phyloP scores from a whole-genome alignment of 2,797 vertebrate genomes.

The Epinephelus malabaricus region DNA sequence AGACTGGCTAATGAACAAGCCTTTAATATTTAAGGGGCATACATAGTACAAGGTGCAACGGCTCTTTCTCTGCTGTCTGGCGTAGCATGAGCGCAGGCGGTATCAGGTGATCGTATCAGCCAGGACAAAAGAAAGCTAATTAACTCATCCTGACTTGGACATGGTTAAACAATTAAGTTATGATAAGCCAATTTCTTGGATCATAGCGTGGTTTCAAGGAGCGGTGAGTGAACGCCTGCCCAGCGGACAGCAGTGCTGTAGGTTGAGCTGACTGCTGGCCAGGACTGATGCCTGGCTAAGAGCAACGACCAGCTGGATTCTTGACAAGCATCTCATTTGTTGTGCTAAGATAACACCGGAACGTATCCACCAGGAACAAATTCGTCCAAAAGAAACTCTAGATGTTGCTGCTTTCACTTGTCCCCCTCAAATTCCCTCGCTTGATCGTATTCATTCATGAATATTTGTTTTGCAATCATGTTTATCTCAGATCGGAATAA shows the following conservation, averaged over 20 bases:
- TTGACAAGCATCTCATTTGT: slow-evolving; percentile 54
- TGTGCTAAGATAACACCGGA: slow-evolving; percentile 20
- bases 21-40: slow-evolving; percentile 79
- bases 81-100: slow-evolving; percentile 34
- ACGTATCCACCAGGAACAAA: slow-evolving; percentile 19
- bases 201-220: slow-evolving; percentile 40
- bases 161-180: slow-evolving; percentile 52
- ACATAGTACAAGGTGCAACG: slow-evolving; percentile 71
- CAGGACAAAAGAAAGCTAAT: slow-evolving; percentile 79
- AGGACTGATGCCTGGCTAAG: slow-evolving; percentile 5
- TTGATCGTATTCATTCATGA: background rate
- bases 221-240: slow-evolving; percentile 25
- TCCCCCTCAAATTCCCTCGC: background rate
- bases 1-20: slow-evolving; percentile 76
- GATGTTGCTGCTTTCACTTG: slow-evolving; percentile 46
- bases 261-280: slow-evolving; percentile 10
- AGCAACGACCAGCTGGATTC: slow-evolving; percentile 42
- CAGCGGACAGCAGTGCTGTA: slow-evolving; percentile 13
- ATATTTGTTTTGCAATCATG: background rate
- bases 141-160: slow-evolving; percentile 66
- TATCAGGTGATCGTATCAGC: slow-evolving; percentile 76
- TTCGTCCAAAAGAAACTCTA: slow-evolving; percentile 30
- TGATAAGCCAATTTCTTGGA: slow-evolving; percentile 65
- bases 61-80: slow-evolving; percentile 66
- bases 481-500: background rate